Percentiles rank a stretch among this genome's conserved stretches.
These are phyloP conservation scores for Manacus vitellinus DNA, from an alignment of 2,113 vertebrate genomes.

Conservation along the genomic window DNA sequence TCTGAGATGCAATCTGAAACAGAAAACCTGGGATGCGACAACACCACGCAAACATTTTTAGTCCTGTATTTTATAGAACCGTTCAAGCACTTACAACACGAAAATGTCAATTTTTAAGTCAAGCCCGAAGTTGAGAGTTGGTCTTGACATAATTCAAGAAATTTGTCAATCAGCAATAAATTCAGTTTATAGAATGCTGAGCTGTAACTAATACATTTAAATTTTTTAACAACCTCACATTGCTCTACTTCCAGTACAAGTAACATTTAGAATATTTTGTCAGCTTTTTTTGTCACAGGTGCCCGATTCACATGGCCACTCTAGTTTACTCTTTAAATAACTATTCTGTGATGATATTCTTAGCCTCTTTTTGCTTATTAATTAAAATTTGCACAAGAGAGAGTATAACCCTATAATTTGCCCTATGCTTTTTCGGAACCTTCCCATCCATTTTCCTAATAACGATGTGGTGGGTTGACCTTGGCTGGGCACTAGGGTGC, in stretches of 20 bases:
- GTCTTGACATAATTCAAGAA: constrained; percentile 4
- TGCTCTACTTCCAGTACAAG: not conserved
- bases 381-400: not conserved
- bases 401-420: not conserved
- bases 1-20: not conserved
- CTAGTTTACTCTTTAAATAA: not conserved
- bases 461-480: not conserved
- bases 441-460: not conserved
- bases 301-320: not conserved
- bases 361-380: not conserved
- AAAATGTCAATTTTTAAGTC: constrained; percentile 38
- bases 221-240: not conserved
- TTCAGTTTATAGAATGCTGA: not conserved
- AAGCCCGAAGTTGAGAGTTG: not conserved
- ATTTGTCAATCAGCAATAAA: not conserved
- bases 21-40: not conserved
- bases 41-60: not conserved
- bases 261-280: not conserved
- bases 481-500: not conserved
- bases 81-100: not conserved
- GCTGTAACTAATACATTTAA: not conserved
- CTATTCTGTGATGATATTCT: not conserved
- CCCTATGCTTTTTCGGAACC: not conserved
- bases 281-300: not conserved
- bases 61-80: not conserved